Evolutionary conservation across 2,888 invertebrate genomes (phyloP).

Genomic region (Metellina segmentata): DNA sequence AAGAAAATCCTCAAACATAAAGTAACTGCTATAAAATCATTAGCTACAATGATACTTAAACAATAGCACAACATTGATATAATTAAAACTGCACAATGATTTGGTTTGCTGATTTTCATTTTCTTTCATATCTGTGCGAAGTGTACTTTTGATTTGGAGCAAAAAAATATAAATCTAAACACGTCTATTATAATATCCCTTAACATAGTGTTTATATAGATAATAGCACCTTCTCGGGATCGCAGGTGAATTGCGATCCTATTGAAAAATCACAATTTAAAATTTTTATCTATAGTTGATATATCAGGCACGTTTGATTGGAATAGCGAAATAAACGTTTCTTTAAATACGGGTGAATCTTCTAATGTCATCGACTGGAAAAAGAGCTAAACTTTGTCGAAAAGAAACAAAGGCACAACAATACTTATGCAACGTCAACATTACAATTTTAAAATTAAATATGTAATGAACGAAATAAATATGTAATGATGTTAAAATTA

Average conservation of each 20-base stretch:
- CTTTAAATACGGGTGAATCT: constrained; percentile 45
- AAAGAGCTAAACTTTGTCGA: constrained; percentile 45
- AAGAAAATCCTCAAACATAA: background rate
- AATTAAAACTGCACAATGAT: background rate
- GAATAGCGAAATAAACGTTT: constrained; percentile 50
- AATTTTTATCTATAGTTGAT: constrained; percentile 37
- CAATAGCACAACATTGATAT: constrained; percentile 7
- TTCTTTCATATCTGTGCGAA: constrained; percentile 4
- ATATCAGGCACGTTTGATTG: constrained; percentile 62
- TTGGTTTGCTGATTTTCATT: background rate
- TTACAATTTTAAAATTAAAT: too few relatives aligned
- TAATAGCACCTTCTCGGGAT: constrained; percentile 68
- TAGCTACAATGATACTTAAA: background rate
- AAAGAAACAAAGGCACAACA: constrained; percentile 26
- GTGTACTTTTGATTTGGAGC: constrained; percentile 2
- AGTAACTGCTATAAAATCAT: constrained; percentile 26
- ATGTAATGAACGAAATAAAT: too few relatives aligned
- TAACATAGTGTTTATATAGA: constrained; percentile 46
- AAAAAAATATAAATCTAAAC: constrained; percentile 37
- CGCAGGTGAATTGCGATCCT: constrained; percentile 21
- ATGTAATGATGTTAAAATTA: too few relatives aligned
- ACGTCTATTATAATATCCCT: constrained; percentile 3
- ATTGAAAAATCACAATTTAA: constrained; percentile 52
- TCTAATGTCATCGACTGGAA: constrained; percentile 13
- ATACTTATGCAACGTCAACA: background rate